A percentile compares a stretch with the other conserved stretches of the same genome.
Conservation (phyloP, 2,113 vertebrate species). For the Brachyistius frenatus region DNA sequence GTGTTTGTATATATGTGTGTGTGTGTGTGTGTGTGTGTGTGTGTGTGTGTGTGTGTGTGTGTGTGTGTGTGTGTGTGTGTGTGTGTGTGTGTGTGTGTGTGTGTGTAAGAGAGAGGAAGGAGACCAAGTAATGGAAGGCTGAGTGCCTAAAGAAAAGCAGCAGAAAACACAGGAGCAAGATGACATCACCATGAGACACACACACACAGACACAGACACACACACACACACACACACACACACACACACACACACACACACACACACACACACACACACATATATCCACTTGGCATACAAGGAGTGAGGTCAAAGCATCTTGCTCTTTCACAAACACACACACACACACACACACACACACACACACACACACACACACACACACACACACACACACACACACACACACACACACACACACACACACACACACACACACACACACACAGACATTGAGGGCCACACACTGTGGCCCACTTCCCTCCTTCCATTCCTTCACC, state of each 20-base stretch:
- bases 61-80: background rate
- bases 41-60: background rate
- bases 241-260: constrained; percentile 13
- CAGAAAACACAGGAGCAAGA: constrained; percentile 41
- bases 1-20: background rate
- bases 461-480: constrained; percentile 54
- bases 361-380: constrained; percentile 17
- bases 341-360: background rate
- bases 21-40: background rate
- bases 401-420: constrained; percentile 3
- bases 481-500: constrained; percentile 40
- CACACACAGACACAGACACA: constrained; percentile 18
- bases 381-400: constrained; percentile 20
- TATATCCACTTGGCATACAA: constrained; percentile 18
- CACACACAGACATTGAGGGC: constrained; percentile 21
- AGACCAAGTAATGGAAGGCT: constrained; percentile 18
- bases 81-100: background rate
- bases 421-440: constrained; percentile 11
- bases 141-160: constrained; percentile 39
- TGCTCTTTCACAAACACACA: constrained; percentile 4
- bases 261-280: constrained; percentile 16
- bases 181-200: constrained; percentile 50
- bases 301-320: constrained; percentile 44
- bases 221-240: constrained; percentile 15
- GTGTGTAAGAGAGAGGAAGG: background rate